These are phyloP conservation scores for Rhagonycha fulva DNA, from an alignment of 2,888 invertebrate species.

Conservation along the genomic window DNA sequence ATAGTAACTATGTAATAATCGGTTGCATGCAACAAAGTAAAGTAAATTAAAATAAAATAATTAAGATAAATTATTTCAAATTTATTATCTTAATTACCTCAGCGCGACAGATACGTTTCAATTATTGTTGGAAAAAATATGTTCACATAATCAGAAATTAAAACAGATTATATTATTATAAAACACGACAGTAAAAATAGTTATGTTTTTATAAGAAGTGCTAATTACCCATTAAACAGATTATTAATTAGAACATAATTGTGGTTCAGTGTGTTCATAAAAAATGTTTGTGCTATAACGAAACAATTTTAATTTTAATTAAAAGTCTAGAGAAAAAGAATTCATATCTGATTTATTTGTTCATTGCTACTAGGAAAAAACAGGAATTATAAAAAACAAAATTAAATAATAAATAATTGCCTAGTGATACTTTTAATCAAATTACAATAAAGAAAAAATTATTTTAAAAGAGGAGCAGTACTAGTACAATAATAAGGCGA, in stretches of 20 bases:
- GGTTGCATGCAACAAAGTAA: not conserved
- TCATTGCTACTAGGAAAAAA: not conserved
- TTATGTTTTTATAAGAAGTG: not conserved
- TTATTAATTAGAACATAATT: not conserved
- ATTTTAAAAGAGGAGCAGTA: not conserved
- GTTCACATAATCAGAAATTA: not conserved
- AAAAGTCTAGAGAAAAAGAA: not conserved
- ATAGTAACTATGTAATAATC: too few relatives aligned
- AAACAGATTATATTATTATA: not conserved
- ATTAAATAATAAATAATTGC: too few relatives aligned
- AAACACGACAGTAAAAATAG: not conserved
- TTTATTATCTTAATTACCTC: not conserved
- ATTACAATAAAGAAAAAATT: not conserved
- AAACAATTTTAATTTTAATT: not conserved
- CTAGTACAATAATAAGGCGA: not conserved
- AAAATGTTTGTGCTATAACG: not conserved
- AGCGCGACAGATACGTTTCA: not conserved
- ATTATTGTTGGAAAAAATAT: not conserved
- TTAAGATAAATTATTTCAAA: not conserved
- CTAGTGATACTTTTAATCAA: not conserved
- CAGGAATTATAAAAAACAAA: not conserved
- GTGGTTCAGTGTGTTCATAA: not conserved
- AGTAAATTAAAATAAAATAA: not conserved
- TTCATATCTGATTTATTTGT: too few relatives aligned
- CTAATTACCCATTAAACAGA: not conserved